Conservation (phyloP, 2,797 vertebrate genomes). For the Microhierax caerulescens region DNA sequence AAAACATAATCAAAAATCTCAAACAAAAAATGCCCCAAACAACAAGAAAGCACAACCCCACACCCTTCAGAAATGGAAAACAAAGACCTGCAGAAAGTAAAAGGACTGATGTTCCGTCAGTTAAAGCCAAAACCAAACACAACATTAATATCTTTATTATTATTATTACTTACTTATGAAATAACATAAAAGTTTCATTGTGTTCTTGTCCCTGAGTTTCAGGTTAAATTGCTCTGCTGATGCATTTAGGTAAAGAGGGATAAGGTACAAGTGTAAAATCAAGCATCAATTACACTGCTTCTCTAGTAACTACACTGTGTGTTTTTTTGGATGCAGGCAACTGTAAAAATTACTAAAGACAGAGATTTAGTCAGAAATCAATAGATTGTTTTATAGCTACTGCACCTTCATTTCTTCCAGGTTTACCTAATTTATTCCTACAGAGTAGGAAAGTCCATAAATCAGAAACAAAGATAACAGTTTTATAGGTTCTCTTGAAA, state of each 20-base stretch:
- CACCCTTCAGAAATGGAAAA: neutral
- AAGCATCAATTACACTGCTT: neutral
- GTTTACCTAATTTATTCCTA: constrained; percentile 10
- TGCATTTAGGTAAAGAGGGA: neutral
- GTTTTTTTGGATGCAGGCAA: neutral
- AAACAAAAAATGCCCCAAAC: neutral
- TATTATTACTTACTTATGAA: neutral
- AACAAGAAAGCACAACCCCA: neutral
- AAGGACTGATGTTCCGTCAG: neutral
- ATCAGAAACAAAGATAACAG: neutral
- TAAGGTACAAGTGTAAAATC: neutral
- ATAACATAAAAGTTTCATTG: neutral
- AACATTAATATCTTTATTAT: neutral
- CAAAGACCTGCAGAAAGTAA: neutral
- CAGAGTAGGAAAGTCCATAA: neutral
- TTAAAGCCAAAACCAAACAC: neutral
- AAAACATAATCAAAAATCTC: neutral
- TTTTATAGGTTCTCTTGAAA: neutral
- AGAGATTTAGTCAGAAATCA: constrained; percentile 35
- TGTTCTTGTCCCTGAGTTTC: neutral
- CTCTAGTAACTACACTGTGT: neutral
- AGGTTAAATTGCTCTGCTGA: neutral
- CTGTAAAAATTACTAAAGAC: constrained; percentile 12
- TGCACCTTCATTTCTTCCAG: neutral
- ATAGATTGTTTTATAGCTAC: constrained; percentile 12